These are phyloP conservation scores for Ailurus styani DNA, from an alignment of 2,113 vertebrate species.

Conservation along the genomic window DNA sequence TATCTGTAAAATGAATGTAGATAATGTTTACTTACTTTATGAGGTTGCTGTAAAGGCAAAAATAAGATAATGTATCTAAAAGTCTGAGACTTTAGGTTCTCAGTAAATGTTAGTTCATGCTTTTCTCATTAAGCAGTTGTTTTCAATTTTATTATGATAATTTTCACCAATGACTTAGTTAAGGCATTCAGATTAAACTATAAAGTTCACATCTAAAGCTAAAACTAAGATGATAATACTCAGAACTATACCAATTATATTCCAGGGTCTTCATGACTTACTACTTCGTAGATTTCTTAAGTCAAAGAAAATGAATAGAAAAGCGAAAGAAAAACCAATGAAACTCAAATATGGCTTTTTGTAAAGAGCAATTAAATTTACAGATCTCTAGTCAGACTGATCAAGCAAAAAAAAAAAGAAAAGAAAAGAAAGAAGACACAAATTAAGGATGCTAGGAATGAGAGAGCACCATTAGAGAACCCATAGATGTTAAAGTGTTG, in stretches of 20 bases:
- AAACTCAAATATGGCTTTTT: background rate
- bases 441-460: background rate
- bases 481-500: background rate
- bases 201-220: background rate
- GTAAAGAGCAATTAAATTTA: background rate
- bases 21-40: background rate
- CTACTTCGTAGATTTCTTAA: background rate
- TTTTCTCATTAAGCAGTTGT: background rate
- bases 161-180: background rate
- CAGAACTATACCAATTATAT: background rate
- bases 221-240: background rate
- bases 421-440: background rate
- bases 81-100: background rate
- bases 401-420: background rate
- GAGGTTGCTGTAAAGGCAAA: background rate
- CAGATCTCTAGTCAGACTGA: background rate
- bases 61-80: background rate
- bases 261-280: background rate
- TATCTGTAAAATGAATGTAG: background rate
- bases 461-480: background rate
- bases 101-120: background rate
- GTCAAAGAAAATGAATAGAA: slow-evolving; percentile 22
- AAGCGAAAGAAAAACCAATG: background rate
- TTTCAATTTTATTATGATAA: background rate
- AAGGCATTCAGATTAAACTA: background rate